Conservation (phyloP, 2,113 vertebrate genomes). For the Calidris pygmaea region DNA sequence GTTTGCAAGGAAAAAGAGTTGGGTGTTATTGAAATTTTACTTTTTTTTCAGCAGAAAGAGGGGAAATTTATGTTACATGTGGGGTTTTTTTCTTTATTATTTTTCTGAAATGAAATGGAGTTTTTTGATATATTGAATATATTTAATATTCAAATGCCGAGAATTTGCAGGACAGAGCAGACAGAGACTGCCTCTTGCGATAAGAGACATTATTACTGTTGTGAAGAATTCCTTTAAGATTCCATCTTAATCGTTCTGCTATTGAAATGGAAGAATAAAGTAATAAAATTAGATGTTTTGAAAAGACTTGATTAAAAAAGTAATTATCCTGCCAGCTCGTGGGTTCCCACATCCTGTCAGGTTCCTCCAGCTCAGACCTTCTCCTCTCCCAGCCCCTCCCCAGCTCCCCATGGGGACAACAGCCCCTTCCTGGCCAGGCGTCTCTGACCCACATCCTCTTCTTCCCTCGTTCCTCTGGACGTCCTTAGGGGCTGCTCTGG, state of each 20-base stretch:
- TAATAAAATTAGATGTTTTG: conserved; percentile 65
- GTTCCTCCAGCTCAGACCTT: background rate
- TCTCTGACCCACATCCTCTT: background rate
- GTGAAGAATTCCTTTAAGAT: conserved; percentile 66
- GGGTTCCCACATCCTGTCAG: background rate
- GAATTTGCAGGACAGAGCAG: conserved; percentile 54
- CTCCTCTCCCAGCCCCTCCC: fast-evolving
- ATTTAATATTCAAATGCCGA: conserved; percentile 66
- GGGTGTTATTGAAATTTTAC: background rate
- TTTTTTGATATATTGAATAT: conserved; percentile 59
- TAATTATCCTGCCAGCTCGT: conserved; percentile 43
- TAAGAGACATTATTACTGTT: conserved; percentile 66
- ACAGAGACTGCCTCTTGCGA: conserved; percentile 57
- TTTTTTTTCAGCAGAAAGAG: background rate
- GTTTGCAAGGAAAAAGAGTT: background rate
- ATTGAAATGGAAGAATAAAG: conserved; percentile 74
- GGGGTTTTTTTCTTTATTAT: background rate
- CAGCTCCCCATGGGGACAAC: background rate
- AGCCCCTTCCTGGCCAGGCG: background rate
- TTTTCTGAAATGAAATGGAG: conserved; percentile 51
- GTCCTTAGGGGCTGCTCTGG: background rate
- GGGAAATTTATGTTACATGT: background rate
- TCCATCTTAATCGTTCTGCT: conserved; percentile 66
- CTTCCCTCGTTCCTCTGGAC: background rate
- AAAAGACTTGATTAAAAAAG: conserved; percentile 71